Conservation (phyloP, 2,888 invertebrate genomes). For the Lutraria lutraria region DNA sequence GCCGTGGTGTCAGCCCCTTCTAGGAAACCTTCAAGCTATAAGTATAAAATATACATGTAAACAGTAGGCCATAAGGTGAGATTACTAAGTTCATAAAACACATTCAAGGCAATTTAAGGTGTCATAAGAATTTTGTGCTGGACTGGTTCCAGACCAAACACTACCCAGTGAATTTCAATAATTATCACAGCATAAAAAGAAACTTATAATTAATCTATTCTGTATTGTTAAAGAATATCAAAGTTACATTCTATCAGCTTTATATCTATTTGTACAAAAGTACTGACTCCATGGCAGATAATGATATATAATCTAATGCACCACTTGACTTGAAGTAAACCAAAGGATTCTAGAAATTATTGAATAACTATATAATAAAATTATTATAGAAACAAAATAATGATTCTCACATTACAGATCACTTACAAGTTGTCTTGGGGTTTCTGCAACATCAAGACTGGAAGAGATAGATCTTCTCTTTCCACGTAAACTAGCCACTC, state of each 20-base stretch:
- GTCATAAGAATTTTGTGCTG: not conserved
- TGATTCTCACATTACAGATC: too few relatives aligned
- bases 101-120: not conserved
- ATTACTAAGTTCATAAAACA: not conserved
- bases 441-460: constrained; percentile 36
- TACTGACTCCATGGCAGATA: too few relatives aligned
- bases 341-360: too few relatives aligned
- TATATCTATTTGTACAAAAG: too few relatives aligned
- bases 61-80: not conserved
- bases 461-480: constrained; percentile 43
- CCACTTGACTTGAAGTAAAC: too few relatives aligned
- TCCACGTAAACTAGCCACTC: constrained; percentile 55
- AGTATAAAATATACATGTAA: not conserved
- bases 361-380: too few relatives aligned
- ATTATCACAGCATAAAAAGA: not conserved
- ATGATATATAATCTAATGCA: too few relatives aligned
- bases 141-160: not conserved
- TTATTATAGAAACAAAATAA: too few relatives aligned
- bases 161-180: not conserved
- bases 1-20: constrained; percentile 59
- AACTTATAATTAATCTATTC: too few relatives aligned
- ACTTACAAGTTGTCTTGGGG: constrained; percentile 58
- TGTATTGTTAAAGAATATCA: too few relatives aligned
- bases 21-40: constrained; percentile 61
- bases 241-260: too few relatives aligned